These are phyloP conservation scores for Prunella himalayana DNA, from an alignment of 2,113 vertebrate species.

Conservation along the genomic window DNA sequence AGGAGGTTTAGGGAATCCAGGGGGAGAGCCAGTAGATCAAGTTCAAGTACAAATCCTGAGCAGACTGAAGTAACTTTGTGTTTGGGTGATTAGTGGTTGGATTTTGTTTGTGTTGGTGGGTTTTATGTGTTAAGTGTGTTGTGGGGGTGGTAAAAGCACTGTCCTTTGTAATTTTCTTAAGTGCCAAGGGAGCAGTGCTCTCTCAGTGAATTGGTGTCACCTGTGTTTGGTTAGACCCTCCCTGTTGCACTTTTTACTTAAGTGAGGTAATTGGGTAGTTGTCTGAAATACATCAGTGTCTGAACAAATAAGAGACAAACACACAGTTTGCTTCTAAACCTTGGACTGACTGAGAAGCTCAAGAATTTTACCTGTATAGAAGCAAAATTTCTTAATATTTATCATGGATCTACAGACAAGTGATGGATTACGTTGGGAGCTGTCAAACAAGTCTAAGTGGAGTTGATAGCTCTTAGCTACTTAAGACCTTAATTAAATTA, in stretches of 20 bases:
- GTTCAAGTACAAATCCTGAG: not conserved
- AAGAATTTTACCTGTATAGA: not conserved
- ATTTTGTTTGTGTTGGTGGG: not conserved
- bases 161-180: not conserved
- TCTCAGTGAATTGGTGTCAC: not conserved
- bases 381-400: not conserved
- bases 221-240: not conserved
- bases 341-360: not conserved
- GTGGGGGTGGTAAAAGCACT: not conserved
- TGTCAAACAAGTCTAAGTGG: not conserved
- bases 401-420: not conserved
- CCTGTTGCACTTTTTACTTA: not conserved
- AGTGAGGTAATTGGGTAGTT: not conserved
- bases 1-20: not conserved
- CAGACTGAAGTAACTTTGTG: not conserved
- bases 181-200: rapidly evolving
- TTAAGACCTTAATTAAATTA: not conserved
- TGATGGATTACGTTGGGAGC: not conserved
- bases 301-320: not conserved
- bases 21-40: not conserved
- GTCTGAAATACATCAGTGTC: not conserved
- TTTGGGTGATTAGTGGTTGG: not conserved
- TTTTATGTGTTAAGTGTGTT: not conserved
- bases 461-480: not conserved
- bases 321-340: not conserved